A percentile compares a stretch with the other conserved stretches of the same genome.
Evolutionary conservation across 1,140 invertebrate species (phyloP).

Genomic region (Oncopodura yosiiana): DNA sequence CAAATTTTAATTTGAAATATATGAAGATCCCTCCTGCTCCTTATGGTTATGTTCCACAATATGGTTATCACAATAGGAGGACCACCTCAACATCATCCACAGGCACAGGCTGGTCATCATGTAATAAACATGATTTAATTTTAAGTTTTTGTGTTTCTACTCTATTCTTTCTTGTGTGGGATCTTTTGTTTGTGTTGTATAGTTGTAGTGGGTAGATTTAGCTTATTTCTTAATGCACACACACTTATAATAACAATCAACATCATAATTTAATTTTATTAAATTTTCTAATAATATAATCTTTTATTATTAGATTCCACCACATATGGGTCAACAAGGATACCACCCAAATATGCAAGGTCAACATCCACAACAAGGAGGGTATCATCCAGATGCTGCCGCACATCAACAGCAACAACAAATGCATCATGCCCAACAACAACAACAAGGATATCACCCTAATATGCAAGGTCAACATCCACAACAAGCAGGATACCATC

Average conservation of each 20-base stretch:
- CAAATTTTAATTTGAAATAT: conserved; percentile 5
- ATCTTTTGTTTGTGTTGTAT: conserved; percentile 3
- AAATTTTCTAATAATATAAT: background rate
- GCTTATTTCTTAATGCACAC: background rate
- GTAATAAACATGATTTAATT: background rate
- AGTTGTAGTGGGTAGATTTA: background rate
- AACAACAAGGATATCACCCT: conserved; percentile 27
- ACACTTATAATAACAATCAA: background rate
- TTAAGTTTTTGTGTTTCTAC: conserved; percentile 1
- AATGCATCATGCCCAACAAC: conserved; percentile 23
- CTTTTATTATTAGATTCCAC: background rate
- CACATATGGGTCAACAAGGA: background rate
- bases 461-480: conserved; percentile 26
- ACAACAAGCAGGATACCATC: conserved; percentile 21
- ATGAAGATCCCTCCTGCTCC: conserved; percentile 31
- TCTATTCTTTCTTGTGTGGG: background rate
- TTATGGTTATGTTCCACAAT: conserved; percentile 24
- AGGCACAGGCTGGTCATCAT: conserved; percentile 9
- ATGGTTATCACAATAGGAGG: conserved; percentile 21
- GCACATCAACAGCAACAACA: conserved; percentile 20
- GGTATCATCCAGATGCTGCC: background rate
- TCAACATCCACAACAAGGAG: conserved; percentile 9
- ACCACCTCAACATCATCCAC: conserved; percentile 21
- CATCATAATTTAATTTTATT: background rate
- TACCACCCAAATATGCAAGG: background rate